Conservation (phyloP, 2,888 invertebrate species). For the Leistus spinibarbis region DNA sequence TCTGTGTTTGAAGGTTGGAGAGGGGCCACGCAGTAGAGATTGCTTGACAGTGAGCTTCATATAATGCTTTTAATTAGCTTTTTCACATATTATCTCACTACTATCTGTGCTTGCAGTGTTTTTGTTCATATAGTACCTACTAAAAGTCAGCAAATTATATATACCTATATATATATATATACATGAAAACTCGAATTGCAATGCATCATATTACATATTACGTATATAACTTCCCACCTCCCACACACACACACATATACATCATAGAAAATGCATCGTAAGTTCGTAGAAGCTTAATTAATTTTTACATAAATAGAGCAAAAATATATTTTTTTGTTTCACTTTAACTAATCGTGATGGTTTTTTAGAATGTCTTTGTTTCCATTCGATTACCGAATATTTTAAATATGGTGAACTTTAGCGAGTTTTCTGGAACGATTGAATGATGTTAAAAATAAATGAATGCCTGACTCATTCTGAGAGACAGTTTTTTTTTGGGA, state of each 20-base stretch:
- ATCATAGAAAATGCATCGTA: too few species aligned
- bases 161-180: slow-evolving; percentile 2
- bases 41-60: slow-evolving; percentile 23
- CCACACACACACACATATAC: background rate
- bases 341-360: too few species aligned
- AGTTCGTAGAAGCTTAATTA: background rate
- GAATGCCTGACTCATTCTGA: too few species aligned
- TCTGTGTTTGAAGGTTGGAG: background rate
- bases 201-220: background rate
- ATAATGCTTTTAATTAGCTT: slow-evolving; percentile 37
- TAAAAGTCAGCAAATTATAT: background rate
- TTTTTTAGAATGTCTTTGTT: too few species aligned
- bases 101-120: slow-evolving; percentile 21
- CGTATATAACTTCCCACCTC: too few species aligned
- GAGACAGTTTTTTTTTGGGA: too few species aligned
- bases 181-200: background rate
- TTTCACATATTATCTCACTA: slow-evolving; percentile 29
- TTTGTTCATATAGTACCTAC: slow-evolving; percentile 11
- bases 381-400: too few species aligned
- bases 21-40: background rate
- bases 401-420: too few species aligned
- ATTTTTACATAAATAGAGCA: background rate
- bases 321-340: too few species aligned
- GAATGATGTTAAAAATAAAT: too few species aligned
- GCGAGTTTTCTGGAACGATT: too few species aligned